Conservation (phyloP, 2,797 vertebrate genomes). For the Argya squamiceps region DNA sequence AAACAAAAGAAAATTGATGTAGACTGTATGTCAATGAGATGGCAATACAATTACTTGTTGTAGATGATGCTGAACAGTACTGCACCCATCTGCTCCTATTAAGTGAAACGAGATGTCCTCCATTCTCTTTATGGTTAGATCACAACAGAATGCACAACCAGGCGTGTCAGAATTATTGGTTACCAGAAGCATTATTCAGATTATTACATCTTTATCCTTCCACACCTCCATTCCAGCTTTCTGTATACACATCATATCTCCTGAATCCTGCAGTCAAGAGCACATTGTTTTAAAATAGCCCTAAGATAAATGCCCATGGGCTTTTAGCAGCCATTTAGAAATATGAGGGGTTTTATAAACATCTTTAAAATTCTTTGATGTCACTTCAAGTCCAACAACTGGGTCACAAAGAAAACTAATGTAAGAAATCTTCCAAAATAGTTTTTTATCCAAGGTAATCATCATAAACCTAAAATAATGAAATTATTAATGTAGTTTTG, state of each 20-base stretch:
- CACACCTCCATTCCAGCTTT: not conserved
- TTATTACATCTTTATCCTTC: not conserved
- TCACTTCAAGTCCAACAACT: not conserved
- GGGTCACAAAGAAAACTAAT: not conserved
- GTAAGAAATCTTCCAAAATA: not conserved
- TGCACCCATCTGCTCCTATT: not conserved
- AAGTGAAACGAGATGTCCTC: not conserved
- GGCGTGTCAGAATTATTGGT: not conserved
- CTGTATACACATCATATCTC: not conserved
- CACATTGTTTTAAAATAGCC: not conserved
- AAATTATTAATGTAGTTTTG: not conserved
- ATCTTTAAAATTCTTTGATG: not conserved
- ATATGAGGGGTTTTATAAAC: not conserved
- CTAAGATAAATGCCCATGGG: not conserved
- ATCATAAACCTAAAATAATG: not conserved
- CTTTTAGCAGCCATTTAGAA: constrained; percentile 16
- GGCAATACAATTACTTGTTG: not conserved
- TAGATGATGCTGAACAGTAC: not conserved
- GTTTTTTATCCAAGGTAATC: not conserved
- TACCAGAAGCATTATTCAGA: not conserved
- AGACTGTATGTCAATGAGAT: not conserved
- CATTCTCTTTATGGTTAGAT: not conserved
- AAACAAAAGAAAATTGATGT: not conserved
- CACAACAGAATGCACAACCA: not conserved
- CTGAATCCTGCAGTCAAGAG: not conserved